Evolutionary conservation across 2,888 invertebrate genomes (phyloP).

Genomic region (Nomada ferruginata): DNA sequence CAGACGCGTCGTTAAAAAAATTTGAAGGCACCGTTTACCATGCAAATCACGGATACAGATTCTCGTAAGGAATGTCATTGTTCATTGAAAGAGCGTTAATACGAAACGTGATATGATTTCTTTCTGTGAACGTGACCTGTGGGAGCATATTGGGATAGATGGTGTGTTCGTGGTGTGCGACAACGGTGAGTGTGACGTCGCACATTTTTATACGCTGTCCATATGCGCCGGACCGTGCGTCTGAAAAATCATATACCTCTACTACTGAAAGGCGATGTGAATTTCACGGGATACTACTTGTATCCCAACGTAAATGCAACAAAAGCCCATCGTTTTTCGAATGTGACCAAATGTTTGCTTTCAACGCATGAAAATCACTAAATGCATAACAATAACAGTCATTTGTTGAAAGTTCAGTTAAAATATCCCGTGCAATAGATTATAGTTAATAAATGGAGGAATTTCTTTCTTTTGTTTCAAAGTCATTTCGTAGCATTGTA

Average conservation of each 20-base stretch:
- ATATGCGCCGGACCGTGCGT: conserved; percentile 6
- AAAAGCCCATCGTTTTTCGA: neutral
- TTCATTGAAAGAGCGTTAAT: conserved; percentile 24
- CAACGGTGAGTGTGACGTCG: conserved; percentile 14
- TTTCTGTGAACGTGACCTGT: conserved; percentile 30
- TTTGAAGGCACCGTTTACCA: neutral
- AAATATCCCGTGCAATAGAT: too few relatives aligned
- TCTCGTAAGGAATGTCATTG: neutral
- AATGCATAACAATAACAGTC: too few relatives aligned
- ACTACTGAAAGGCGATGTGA: neutral
- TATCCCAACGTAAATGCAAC: too few relatives aligned
- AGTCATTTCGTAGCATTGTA: too few relatives aligned
- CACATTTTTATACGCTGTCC: conserved; percentile 26
- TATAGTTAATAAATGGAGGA: neutral
- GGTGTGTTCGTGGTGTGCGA: conserved; percentile 11
- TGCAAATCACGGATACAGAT: neutral
- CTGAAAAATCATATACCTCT: neutral
- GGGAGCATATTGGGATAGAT: conserved; percentile 10
- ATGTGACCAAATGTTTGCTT: neutral
- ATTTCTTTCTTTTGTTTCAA: neutral
- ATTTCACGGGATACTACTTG: neutral
- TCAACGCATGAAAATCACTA: neutral
- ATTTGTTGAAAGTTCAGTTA: too few relatives aligned
- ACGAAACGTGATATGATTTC: conserved; percentile 32
- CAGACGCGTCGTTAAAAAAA: neutral